Conservation (phyloP, 2,113 vertebrate genomes). For the Chlorodrepanis virens region DNA sequence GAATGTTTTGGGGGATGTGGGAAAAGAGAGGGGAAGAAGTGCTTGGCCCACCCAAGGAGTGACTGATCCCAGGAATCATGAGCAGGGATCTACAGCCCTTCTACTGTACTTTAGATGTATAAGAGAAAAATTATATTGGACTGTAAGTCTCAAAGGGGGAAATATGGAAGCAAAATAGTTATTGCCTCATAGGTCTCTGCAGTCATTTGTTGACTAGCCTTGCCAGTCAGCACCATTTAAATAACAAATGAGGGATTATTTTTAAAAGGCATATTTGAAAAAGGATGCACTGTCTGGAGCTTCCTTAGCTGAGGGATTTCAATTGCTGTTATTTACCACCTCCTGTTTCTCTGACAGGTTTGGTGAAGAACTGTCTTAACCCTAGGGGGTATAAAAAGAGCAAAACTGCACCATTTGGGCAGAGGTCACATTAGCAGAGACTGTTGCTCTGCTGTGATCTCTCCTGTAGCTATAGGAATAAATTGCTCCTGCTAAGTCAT, state of each 20-base stretch:
- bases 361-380: background rate
- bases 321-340: background rate
- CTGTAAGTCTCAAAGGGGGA: background rate
- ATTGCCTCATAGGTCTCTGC: background rate
- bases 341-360: background rate
- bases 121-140: background rate
- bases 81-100: background rate
- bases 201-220: background rate
- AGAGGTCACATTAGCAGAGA: background rate
- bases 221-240: background rate
- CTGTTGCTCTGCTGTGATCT: background rate
- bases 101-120: background rate
- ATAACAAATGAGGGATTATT: background rate
- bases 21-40: background rate
- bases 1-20: background rate
- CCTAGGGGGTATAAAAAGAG: background rate
- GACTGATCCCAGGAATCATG: background rate
- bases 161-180: background rate
- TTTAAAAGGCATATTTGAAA: background rate
- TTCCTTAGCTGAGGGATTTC: background rate
- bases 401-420: background rate
- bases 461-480: background rate
- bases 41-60: background rate
- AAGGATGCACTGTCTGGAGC: background rate
- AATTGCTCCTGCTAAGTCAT: background rate